These are phyloP conservation scores for Melanotaenia parkinsoni DNA, from an alignment of 2,797 vertebrate genomes.

Conservation along the genomic window DNA sequence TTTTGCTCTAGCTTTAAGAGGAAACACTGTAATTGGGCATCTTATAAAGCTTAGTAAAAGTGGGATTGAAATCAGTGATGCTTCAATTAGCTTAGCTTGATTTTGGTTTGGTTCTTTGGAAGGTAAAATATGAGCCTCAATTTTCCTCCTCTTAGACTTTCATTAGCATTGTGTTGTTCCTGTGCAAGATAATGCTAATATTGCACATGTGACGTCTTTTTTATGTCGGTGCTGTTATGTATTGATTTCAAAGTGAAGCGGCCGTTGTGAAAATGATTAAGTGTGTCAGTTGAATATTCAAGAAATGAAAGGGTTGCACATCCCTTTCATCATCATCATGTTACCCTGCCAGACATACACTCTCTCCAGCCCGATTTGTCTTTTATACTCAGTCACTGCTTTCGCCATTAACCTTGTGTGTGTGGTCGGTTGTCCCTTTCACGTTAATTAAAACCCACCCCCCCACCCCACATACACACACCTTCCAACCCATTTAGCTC, in stretches of 20 bases:
- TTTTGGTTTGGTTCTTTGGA: conserved; percentile 30
- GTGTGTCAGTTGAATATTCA: conserved; percentile 61
- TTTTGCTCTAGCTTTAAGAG: conserved; percentile 45
- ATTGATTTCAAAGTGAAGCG: conserved; percentile 47
- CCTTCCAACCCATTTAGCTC: conserved; percentile 40
- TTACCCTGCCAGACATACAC: conserved; percentile 41
- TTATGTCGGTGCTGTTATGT: conserved; percentile 28
- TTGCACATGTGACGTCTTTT: conserved; percentile 31
- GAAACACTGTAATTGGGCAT: conserved; percentile 33
- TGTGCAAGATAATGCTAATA: conserved; percentile 8
- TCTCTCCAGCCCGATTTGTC: conserved; percentile 38
- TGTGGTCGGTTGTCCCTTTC: conserved; percentile 66
- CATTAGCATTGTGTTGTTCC: conserved; percentile 25
- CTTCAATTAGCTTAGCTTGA: conserved; percentile 41
- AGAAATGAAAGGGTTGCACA: conserved; percentile 56
- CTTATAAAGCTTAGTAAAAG: conserved; percentile 34
- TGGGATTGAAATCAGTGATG: conserved; percentile 39
- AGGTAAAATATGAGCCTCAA: conserved; percentile 9
- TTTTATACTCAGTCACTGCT: conserved; percentile 47
- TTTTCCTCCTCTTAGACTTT: conserved; percentile 20
- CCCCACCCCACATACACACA: background rate
- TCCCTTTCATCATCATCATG: conserved; percentile 66
- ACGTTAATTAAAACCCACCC: conserved; percentile 77
- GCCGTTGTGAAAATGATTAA: conserved; percentile 58
- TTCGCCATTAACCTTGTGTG: conserved; percentile 78